A percentile compares a stretch with the other conserved stretches of the same genome.
Evolutionary conservation across 2,888 invertebrate species (phyloP).

Genomic region (Orthosia gracilis): DNA sequence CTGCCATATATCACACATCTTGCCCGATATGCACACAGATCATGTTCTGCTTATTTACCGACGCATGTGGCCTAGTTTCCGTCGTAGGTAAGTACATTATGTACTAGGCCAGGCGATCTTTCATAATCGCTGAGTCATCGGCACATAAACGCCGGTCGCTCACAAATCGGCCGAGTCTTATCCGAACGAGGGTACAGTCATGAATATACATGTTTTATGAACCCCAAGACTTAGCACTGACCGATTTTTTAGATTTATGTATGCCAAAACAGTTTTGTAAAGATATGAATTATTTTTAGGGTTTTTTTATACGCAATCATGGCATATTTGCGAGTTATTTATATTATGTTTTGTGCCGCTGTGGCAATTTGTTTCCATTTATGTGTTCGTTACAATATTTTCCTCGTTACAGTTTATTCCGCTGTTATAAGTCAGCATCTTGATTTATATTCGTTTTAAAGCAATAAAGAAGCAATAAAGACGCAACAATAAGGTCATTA

Average conservation of each 20-base stretch:
- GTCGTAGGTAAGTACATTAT: slow-evolving; percentile 7
- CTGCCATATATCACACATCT: slow-evolving; percentile 27
- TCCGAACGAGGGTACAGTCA: slow-evolving; percentile 42
- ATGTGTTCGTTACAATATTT: slow-evolving; percentile 1
- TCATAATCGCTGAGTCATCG: slow-evolving; percentile 49
- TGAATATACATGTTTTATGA: slow-evolving; percentile 35
- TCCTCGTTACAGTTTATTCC: background rate
- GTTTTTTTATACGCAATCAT: background rate
- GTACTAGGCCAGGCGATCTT: slow-evolving; percentile 4
- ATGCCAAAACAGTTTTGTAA: slow-evolving; percentile 14
- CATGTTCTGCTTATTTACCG: slow-evolving; percentile 22
- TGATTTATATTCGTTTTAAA: slow-evolving; percentile 22
- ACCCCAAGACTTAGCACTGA: slow-evolving; percentile 10
- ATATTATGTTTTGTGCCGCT: background rate
- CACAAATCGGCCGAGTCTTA: slow-evolving; percentile 24
- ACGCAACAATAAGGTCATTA: slow-evolving; percentile 5
- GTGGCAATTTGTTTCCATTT: background rate
- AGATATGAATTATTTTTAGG: slow-evolving; percentile 21
- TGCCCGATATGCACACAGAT: slow-evolving; percentile 14
- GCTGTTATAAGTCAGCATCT: background rate
- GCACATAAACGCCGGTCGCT: slow-evolving; percentile 13
- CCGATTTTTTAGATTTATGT: slow-evolving; percentile 41
- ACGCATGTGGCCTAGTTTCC: slow-evolving; percentile 36
- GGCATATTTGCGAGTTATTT: background rate
- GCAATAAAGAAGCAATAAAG: slow-evolving; percentile 15